phyloP scores from a whole-genome alignment of 2,888 invertebrate species.

The Acrobasis repandana region DNA sequence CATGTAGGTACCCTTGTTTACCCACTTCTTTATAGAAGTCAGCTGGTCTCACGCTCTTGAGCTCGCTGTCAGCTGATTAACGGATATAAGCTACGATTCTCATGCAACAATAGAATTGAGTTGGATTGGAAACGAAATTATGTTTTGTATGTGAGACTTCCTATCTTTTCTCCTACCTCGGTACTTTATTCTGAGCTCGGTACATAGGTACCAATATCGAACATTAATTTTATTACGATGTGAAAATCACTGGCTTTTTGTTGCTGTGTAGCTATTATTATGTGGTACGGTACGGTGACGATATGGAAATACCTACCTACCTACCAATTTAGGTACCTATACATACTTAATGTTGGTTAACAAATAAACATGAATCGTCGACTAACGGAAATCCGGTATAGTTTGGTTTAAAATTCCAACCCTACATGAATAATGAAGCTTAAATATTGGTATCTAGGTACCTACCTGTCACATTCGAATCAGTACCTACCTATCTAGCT shows the following conservation, averaged over 20 bases:
- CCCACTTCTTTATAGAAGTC: slow-evolving; percentile 29
- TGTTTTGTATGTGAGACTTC: neutral
- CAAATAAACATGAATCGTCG: slow-evolving; percentile 19
- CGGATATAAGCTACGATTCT: slow-evolving; percentile 22
- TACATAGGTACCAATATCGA: no score
- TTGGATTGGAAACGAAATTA: slow-evolving; percentile 16
- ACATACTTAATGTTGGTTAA: slow-evolving; percentile 8
- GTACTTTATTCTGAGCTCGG: no score
- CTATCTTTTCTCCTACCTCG: neutral
- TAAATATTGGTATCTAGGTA: no score
- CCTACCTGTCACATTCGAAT: neutral
- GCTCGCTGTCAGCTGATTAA: slow-evolving; percentile 52
- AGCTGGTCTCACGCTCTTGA: slow-evolving; percentile 56
- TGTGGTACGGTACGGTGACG: neutral
- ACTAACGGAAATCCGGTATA: slow-evolving; percentile 19
- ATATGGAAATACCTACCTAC: neutral
- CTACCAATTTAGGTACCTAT: neutral
- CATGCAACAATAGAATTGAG: slow-evolving; percentile 22
- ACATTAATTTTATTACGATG: neutral
- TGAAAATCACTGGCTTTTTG: neutral
- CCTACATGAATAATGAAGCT: neutral
- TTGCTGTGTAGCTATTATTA: neutral
- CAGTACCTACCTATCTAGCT: no score
- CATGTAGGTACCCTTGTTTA: slow-evolving; percentile 32
- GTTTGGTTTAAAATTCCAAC: slow-evolving; percentile 3